Evolutionary conservation across 2,888 invertebrate species (phyloP).

Genomic region (Diogma glabrata): DNA sequence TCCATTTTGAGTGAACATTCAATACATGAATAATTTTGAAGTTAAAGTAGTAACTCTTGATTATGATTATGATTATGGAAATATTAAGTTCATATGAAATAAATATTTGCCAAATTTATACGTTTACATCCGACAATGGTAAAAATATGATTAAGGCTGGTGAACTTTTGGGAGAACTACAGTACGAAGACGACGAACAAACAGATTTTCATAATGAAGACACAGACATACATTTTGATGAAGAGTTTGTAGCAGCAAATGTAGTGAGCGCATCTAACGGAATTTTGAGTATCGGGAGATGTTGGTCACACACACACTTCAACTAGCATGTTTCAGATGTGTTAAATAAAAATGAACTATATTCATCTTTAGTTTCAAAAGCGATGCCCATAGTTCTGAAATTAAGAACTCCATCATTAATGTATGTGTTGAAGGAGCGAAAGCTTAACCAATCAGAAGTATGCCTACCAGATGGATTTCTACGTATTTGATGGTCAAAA

Average conservation of each 20-base stretch:
- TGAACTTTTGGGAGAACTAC: background rate
- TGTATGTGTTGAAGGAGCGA: background rate
- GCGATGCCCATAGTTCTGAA: background rate
- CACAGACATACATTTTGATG: background rate
- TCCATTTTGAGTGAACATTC: background rate
- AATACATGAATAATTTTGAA: slow-evolving; percentile 1
- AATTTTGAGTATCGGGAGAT: slow-evolving; percentile 1
- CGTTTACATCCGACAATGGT: slow-evolving; percentile 4
- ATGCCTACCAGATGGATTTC: background rate
- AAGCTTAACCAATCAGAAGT: background rate
- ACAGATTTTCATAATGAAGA: background rate
- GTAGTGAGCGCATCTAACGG: background rate
- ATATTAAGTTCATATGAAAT: background rate
- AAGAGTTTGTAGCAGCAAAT: background rate
- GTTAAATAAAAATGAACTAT: background rate
- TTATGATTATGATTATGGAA: slow-evolving; percentile 2
- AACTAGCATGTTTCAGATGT: slow-evolving; percentile 1
- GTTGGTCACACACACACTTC: slow-evolving; percentile 1
- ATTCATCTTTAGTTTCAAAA: background rate
- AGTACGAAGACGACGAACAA: background rate
- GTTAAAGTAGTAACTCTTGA: background rate
- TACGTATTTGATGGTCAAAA: background rate
- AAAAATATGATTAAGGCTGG: slow-evolving; percentile 5
- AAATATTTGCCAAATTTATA: slow-evolving; percentile 7
- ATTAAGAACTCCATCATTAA: slow-evolving; percentile 2